These are phyloP conservation scores for Parambassis ranga DNA, from an alignment of 2,797 vertebrate species.

Conservation along the genomic window DNA sequence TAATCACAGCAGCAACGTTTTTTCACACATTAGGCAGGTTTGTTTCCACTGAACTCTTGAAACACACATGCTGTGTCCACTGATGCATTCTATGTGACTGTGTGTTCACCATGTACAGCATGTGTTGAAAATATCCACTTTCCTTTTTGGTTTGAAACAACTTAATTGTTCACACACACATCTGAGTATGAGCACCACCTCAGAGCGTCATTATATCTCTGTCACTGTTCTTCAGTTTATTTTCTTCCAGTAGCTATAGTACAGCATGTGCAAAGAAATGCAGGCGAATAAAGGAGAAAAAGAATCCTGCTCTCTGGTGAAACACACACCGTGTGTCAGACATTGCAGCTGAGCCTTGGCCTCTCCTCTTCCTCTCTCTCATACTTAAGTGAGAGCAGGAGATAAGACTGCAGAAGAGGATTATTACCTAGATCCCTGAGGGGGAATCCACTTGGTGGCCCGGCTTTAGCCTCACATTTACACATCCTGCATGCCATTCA, in stretches of 20 bases:
- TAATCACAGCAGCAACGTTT: too few species aligned
- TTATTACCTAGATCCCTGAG: constrained; percentile 63
- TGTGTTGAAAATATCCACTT: too few species aligned
- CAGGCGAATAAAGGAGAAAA: neutral
- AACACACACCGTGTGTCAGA: neutral
- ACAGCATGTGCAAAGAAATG: neutral
- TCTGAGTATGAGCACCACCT: too few species aligned
- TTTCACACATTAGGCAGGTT: too few species aligned
- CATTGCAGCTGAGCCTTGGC: neutral
- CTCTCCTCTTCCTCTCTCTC: constrained; percentile 3
- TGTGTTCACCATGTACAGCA: too few species aligned
- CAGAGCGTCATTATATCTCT: too few species aligned
- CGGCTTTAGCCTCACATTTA: constrained; percentile 34
- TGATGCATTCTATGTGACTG: too few species aligned
- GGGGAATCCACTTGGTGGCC: constrained; percentile 48
- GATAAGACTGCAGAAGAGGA: constrained; percentile 59
- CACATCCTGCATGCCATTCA: constrained; percentile 24
- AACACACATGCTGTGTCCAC: too few species aligned
- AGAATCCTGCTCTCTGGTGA: neutral
- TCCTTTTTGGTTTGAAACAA: too few species aligned
- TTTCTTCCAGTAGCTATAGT: neutral
- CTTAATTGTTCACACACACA: neutral
- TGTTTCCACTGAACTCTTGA: too few species aligned
- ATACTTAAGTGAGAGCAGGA: constrained; percentile 38
- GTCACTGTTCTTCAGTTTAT: too few species aligned